A percentile compares a stretch with the other conserved stretches of the same genome.
phyloP scores from a whole-genome alignment of 1,140 invertebrate genomes.

The Hyphantria cunea region DNA sequence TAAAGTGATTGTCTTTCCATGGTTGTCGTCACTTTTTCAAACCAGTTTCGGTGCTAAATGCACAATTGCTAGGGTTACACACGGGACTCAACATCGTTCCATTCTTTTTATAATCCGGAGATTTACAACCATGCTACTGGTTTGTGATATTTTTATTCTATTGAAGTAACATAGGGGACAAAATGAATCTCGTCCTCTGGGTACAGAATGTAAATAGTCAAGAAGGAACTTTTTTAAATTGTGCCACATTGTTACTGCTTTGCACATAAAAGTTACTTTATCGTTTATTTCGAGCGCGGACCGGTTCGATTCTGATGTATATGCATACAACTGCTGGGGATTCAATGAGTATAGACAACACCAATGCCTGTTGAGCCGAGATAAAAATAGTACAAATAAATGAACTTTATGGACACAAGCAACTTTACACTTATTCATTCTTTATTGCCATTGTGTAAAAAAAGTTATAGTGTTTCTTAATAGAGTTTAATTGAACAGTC shows the following conservation, averaged over 20 bases:
- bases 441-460: constrained; percentile 37
- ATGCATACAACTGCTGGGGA: constrained; percentile 51
- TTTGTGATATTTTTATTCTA: constrained; percentile 11
- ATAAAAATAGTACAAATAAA: constrained; percentile 37
- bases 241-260: constrained; percentile 42
- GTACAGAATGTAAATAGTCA: constrained; percentile 4
- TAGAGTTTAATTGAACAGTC: constrained; percentile 48
- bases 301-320: constrained; percentile 63
- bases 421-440: constrained; percentile 31
- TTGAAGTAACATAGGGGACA: constrained; percentile 16
- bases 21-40: constrained; percentile 34
- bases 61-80: neutral
- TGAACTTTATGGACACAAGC: constrained; percentile 22
- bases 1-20: too few relatives aligned
- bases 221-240: constrained; percentile 18
- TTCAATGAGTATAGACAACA: constrained; percentile 36
- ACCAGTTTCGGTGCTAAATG: constrained; percentile 35
- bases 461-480: constrained; percentile 41
- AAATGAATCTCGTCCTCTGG: constrained; percentile 36
- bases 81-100: constrained; percentile 13
- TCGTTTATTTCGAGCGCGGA: constrained; percentile 42
- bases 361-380: constrained; percentile 29
- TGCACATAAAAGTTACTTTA: constrained; percentile 39
- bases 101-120: constrained; percentile 11
- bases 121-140: constrained; percentile 11